Conservation (phyloP, 37 sponge, comb jelly and placozoan species). For the Bolinopsis microptera region DNA sequence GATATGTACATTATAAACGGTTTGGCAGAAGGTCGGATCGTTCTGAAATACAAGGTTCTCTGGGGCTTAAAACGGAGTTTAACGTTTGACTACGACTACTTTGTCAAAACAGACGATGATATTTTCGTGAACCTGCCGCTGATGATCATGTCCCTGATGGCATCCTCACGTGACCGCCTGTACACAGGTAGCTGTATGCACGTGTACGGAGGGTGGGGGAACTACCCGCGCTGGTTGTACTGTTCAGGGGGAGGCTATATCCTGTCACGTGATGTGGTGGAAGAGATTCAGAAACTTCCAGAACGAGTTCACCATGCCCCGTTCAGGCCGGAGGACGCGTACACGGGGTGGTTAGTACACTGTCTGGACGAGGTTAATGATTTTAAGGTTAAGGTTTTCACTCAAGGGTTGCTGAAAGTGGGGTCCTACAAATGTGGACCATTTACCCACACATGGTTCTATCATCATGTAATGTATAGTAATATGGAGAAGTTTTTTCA, state of each 20-base stretch:
- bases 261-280: constrained; percentile 52
- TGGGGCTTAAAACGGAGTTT: constrained; percentile 3
- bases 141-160: not conserved
- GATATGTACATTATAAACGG: not conserved
- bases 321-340: constrained; percentile 55
- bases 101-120: constrained; percentile 34
- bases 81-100: constrained; percentile 8
- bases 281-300: not conserved
- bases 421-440: not conserved
- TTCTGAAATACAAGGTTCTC: constrained; percentile 56
- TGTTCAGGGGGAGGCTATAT: constrained; percentile 47
- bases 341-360: constrained; percentile 24
- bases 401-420: not conserved
- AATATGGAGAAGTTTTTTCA: not conserved
- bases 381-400: not conserved
- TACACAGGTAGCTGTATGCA: constrained; percentile 34
- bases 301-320: not conserved
- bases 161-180: not conserved
- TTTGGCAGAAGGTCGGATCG: not conserved
- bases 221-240: constrained; percentile 26
- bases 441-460: not conserved
- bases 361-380: not conserved
- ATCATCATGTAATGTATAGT: not conserved
- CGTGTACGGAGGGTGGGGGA: constrained; percentile 1
- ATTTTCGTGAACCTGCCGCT: constrained; percentile 30